phyloP scores from a whole-genome alignment of 2,797 vertebrate species.

The Etheostoma nigrum region DNA sequence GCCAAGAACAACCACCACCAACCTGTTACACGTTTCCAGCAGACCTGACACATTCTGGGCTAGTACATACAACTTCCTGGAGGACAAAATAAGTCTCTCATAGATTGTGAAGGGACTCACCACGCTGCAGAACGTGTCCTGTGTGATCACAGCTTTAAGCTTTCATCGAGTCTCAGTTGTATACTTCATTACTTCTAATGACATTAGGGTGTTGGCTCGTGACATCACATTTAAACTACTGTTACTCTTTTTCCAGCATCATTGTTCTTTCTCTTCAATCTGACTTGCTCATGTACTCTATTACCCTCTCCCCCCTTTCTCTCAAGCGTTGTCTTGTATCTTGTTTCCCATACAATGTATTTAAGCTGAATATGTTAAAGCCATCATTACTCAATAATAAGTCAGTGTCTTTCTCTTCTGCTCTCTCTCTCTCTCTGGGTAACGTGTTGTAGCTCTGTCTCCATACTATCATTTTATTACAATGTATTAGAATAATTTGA shows the following conservation, averaged over 20 bases:
- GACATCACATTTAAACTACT: neutral
- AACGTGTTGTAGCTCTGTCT: constrained; percentile 57
- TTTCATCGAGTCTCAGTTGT: constrained; percentile 1
- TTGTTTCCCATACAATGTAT: constrained; percentile 50
- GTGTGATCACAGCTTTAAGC: constrained; percentile 18
- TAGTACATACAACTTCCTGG: constrained; percentile 27
- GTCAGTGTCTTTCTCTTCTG: constrained; percentile 39
- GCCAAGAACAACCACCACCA: neutral
- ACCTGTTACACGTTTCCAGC: neutral
- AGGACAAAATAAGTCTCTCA: constrained; percentile 29
- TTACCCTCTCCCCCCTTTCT: neutral
- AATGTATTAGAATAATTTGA: constrained; percentile 66
- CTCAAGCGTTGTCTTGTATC: constrained; percentile 41
- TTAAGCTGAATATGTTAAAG: constrained; percentile 54
- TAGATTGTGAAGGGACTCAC: neutral
- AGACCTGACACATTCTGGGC: neutral
- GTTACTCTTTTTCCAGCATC: neutral
- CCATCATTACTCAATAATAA: constrained; percentile 54
- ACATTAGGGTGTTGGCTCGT: neutral
- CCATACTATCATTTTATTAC: constrained; percentile 55
- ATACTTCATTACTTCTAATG: neutral
- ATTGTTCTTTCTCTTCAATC: neutral
- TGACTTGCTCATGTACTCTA: constrained; percentile 8
- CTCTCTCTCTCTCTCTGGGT: constrained; percentile 32
- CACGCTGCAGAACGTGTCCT: constrained; percentile 13